Evolutionary conservation across 1,140 invertebrate species (phyloP), one percentile per base, ranked within the genome.

Genomic region (Fopius arisanus): DNA sequence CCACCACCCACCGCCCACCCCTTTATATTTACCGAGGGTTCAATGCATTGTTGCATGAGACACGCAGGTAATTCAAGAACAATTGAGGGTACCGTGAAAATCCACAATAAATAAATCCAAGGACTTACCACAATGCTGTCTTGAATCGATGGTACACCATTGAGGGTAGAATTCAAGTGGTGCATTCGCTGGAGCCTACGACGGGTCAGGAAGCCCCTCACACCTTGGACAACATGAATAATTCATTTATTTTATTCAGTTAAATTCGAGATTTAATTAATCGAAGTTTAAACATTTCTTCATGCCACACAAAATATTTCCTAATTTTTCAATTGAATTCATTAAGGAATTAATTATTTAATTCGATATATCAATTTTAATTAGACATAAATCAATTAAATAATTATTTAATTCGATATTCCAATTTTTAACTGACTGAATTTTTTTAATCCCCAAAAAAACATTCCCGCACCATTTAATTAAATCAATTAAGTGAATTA

Each of bases 191-290:
- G 78, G 21, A 78, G 43, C 3, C 75, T 78, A 12, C 79, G 77
- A 14, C 83, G 79, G 14, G 78, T 76, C 31, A 84, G 68, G 75
- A 83, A 84, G 40, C 83, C 82, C 67, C 83, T 79, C 9, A 83
- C 66, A 65, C 79, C 83, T 84, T 59, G n/a, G 9, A 14, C 23
- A 48, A 48, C 37, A 69, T 31, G 14, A 65, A 37, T 16, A 14
- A 67, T 23, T 7, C 37, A n/a, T n/a, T 59, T 54, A 16, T 14
- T 26, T 59, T 10, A 41, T 68, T 2, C 31, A 29, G 16, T 1
- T n/a, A n/a, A n/a, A n/a, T 28, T 28, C 41, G 7, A 51, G 9
- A 28, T 51, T 59, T 59, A n/a, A n/a, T n/a, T n/a, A n/a, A n/a
- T 69, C 12, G 10, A 51, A 19, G 28, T 69, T 26, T 23, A n/a